Percentiles rank a stretch among this genome's conserved stretches.
phyloP scores from a whole-genome alignment of 2,797 vertebrate species.

The Urosaurus nigricauda region DNA sequence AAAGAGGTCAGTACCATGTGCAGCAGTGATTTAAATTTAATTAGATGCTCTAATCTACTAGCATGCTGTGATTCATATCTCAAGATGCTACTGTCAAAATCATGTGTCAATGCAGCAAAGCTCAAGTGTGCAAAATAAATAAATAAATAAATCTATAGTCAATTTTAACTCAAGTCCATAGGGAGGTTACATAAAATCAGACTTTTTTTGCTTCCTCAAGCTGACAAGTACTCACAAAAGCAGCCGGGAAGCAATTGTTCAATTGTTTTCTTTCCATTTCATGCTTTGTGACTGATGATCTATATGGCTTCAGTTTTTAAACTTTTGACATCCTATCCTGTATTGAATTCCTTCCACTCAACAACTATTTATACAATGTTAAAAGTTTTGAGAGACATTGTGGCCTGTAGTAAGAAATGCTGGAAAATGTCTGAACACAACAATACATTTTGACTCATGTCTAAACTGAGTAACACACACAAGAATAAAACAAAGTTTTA shows the following conservation, averaged over 20 bases:
- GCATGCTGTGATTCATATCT: not conserved
- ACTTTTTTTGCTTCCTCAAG: slow-evolving; percentile 29
- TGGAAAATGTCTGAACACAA: slow-evolving; percentile 13
- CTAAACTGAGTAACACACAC: slow-evolving; percentile 19
- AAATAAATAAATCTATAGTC: not conserved
- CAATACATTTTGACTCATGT: not conserved
- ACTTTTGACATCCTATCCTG: slow-evolving; percentile 21
- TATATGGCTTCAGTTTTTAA: slow-evolving; percentile 36
- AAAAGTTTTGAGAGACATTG: slow-evolving; percentile 44
- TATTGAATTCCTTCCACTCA: slow-evolving; percentile 37
- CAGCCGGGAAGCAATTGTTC: slow-evolving; percentile 38
- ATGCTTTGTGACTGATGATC: slow-evolving; percentile 35
- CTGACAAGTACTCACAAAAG: slow-evolving; percentile 42
- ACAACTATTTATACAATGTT: slow-evolving; percentile 13
- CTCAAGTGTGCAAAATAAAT: not conserved
- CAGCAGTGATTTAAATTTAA: slow-evolving; percentile 18
- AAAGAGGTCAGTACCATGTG: slow-evolving; percentile 2
- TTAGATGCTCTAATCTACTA: not conserved
- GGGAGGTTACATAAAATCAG: slow-evolving; percentile 22
- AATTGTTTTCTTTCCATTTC: slow-evolving; percentile 42
- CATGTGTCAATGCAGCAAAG: not conserved
- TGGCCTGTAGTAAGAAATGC: slow-evolving; percentile 19
- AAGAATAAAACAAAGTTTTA: slow-evolving; percentile 16
- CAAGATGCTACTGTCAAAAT: slow-evolving; percentile 4
- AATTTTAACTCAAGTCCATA: not conserved